Percentiles rank a stretch among this genome's conserved stretches.
Conservation (phyloP, 2,888 invertebrate genomes). For the Camponotus fellah region DNA sequence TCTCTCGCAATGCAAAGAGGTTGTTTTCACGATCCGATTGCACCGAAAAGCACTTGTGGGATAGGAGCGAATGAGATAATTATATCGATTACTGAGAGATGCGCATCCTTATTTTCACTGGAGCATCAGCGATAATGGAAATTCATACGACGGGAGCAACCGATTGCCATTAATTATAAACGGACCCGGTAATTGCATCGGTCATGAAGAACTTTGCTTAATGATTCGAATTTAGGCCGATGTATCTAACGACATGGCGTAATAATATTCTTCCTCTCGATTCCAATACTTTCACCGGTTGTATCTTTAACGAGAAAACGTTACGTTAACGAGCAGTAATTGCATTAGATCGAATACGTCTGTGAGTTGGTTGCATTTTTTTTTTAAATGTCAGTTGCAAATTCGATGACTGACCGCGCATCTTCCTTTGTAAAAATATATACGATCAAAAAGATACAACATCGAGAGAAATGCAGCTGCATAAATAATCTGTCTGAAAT, state of each 20-base stretch:
- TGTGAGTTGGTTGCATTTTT: not conserved
- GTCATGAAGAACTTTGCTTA: constrained; percentile 17
- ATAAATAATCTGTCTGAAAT: not conserved
- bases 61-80: constrained; percentile 28
- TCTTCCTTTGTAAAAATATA: constrained; percentile 23
- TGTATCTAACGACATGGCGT: constrained; percentile 23
- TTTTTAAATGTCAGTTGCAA: not conserved
- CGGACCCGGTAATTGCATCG: not conserved
- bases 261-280: constrained; percentile 27
- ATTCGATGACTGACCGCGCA: not conserved
- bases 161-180: not conserved
- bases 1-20: constrained; percentile 46
- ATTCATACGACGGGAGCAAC: not conserved
- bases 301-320: not conserved
- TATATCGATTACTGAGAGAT: constrained; percentile 28
- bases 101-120: constrained; percentile 6
- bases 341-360: not conserved
- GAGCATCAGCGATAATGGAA: constrained; percentile 8
- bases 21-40: constrained; percentile 23
- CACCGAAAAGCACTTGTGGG: constrained; percentile 8
- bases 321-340: constrained; percentile 17
- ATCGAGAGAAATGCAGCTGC: not conserved
- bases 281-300: constrained; percentile 33
- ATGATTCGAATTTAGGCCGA: constrained; percentile 15
- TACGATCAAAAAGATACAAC: not conserved